Conservation (phyloP, 2,113 vertebrate species). For the Pipra filicauda region DNA sequence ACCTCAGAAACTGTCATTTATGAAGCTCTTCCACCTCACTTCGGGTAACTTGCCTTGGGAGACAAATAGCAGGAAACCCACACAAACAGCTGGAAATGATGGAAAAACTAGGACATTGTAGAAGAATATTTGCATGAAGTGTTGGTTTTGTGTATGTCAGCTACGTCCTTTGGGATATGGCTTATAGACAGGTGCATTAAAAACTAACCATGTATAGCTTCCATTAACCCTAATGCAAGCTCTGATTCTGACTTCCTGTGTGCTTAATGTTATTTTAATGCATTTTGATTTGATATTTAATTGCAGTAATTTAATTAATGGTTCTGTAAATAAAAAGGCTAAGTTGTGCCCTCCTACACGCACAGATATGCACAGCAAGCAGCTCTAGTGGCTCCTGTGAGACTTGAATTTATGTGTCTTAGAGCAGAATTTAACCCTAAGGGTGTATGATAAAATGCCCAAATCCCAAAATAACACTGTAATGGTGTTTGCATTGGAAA, state of each 20-base stretch:
- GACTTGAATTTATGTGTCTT: not conserved
- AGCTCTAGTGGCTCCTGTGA: not conserved
- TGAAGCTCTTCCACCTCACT: not conserved
- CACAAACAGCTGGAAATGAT: not conserved
- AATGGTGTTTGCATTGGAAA: slow-evolving; percentile 13
- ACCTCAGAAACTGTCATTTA: not conserved
- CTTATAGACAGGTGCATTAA: not conserved
- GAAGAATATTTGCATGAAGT: not conserved
- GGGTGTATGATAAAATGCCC: not conserved
- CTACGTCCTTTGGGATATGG: not conserved
- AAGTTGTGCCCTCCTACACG: not conserved
- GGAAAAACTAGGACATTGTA: not conserved
- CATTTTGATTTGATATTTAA: slow-evolving; percentile 36
- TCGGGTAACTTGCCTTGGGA: not conserved
- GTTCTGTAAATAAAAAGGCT: slow-evolving; percentile 44
- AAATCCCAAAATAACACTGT: not conserved
- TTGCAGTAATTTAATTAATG: slow-evolving; percentile 61
- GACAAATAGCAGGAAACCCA: not conserved
- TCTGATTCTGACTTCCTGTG: slow-evolving; percentile 14
- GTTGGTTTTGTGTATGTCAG: not conserved
- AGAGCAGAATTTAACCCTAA: not conserved
- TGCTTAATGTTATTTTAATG: slow-evolving; percentile 22
- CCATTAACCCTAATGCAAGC: not conserved
- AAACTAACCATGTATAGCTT: not conserved
- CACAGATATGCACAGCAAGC: not conserved